Evolutionary conservation across 2,888 invertebrate genomes (phyloP), one percentile per base, ranked within the genome.

Genomic region (Pomacea canaliculata): DNA sequence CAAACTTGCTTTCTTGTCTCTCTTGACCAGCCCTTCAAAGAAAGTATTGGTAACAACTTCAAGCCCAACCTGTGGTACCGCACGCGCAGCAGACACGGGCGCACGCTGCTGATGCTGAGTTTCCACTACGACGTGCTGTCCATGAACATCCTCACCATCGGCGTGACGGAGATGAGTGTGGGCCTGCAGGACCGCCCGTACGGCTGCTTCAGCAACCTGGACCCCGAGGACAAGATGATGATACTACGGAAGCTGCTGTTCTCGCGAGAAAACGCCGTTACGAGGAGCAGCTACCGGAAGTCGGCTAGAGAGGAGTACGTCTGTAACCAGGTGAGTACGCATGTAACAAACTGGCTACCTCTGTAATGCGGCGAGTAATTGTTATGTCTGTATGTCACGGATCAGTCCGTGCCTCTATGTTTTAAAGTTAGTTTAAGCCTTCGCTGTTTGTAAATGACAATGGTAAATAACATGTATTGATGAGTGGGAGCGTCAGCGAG

Each of bases 61-160:
- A 83, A 86, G 80, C 85, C 88, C 0, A 83, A 85, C 83, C 77
- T 83, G 48, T 90, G 89, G 89, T 85, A 85, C 68, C 82, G 87
- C n/a, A 88, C 87, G 0, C 80, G 84, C 46, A 86, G 84, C 13
- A 82, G 82, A n/a, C 89, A 90, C 73, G 90, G 89, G 1, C 82
- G 85, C 51, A 88, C 87, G 1, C 78, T 90, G 66, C 82, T 90
- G 46, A 86, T 89, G 75, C 79, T 90, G 71, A 85, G 88, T 1
- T 89, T 90, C 78, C 86, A 89, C 80, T 89, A 88, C 77, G 88
- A 88, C 60, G 84, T 89, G 7, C 79, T 89, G 10, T 89, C 89
- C 4, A 81, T 90, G 79, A 80, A 84, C 56, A 85, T 89, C 65
- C 80, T 90, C 48, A 85, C 85, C 16, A 87, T 88, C 19, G 90